These are phyloP conservation scores for Cryptocheilus praepositus DNA, from an alignment of 2,888 invertebrate species.

Conservation along the genomic window DNA sequence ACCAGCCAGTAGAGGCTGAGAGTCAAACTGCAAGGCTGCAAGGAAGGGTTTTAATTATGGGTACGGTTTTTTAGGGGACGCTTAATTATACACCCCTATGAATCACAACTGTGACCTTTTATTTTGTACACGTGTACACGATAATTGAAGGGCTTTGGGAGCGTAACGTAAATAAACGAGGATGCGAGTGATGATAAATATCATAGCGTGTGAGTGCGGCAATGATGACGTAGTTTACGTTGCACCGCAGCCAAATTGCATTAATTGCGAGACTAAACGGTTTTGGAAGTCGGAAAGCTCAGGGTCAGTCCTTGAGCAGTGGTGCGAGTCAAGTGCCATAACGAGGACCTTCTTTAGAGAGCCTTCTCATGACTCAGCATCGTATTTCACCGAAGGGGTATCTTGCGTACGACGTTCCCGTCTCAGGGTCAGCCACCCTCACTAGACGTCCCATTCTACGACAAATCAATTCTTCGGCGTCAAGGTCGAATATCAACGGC, in stretches of 20 bases:
- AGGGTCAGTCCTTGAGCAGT: constrained; percentile 5
- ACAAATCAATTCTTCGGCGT: constrained; percentile 8
- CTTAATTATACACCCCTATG: no score
- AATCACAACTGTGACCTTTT: no score
- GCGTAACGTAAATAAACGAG: no score
- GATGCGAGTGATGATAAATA: no score
- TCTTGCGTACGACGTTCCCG: constrained; percentile 18
- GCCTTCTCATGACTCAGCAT: constrained; percentile 20
- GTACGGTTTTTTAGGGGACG: no score
- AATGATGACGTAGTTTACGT: neutral
- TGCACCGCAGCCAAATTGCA: no score
- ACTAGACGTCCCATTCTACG: neutral
- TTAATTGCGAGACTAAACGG: neutral
- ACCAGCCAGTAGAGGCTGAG: no score
- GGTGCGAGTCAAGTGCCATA: constrained; percentile 1
- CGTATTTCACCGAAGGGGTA: constrained; percentile 14
- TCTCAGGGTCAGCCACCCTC: constrained; percentile 5
- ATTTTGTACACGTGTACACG: no score
- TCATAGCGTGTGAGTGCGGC: neutral
- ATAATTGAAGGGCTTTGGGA: no score
- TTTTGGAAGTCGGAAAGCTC: neutral
- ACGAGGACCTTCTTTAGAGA: neutral
- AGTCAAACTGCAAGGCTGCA: no score
- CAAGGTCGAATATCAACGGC: no score
- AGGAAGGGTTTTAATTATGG: no score